Evolutionary conservation across 2,888 invertebrate genomes (phyloP), one percentile per base, ranked within the genome.

Genomic region (Teleogryllus oceanicus): DNA sequence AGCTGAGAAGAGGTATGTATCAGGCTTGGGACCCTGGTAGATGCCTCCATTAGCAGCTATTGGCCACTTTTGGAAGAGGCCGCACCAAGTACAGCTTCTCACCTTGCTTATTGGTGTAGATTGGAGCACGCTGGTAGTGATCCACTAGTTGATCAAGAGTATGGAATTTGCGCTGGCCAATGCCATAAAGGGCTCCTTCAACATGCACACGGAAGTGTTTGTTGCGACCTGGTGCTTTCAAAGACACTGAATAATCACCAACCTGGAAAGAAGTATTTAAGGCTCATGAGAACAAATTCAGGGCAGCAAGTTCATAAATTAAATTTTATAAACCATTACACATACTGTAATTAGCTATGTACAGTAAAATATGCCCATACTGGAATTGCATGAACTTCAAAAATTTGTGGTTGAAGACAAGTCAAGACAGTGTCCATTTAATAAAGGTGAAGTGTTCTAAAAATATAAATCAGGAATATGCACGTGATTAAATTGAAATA

Each of bases 151-250:
- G 97, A 87, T 99, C 98, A 85, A 99, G 90, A 81, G 96, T 93
- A 85, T 95, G 94, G 89, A 99, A 99, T 89, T 96, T 96, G 87
- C 99, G 94, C 89, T 98, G 98, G 76, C 99, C 99, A 89, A 99
- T 99, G 89, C 96, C 96, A 88, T 96, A 97, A 84, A 96, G 91
- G 83, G 93, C 93, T 84, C 94, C 94, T 87, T 96, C 96, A 83
- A 97, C 97, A 88, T 97, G 97, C 85, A 99, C 98, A 86, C 98
- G 94, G 90, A 99, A 99, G 89, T 99, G 99, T 88, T 99, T 99
- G 90, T 99, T 99, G 84, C 98, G 94, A 49, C 96, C 96, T 76
- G 97, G 96, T 78, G 99, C 99, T 89, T 99, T 98, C 86, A 99
- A 90, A 78, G 99, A 98, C 84, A 99, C 98, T 18, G 98, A 98